A percentile compares a stretch with the other conserved stretches of the same genome.
Conservation (phyloP, 2,113 vertebrate species). For the Podarcis raffonei region DNA sequence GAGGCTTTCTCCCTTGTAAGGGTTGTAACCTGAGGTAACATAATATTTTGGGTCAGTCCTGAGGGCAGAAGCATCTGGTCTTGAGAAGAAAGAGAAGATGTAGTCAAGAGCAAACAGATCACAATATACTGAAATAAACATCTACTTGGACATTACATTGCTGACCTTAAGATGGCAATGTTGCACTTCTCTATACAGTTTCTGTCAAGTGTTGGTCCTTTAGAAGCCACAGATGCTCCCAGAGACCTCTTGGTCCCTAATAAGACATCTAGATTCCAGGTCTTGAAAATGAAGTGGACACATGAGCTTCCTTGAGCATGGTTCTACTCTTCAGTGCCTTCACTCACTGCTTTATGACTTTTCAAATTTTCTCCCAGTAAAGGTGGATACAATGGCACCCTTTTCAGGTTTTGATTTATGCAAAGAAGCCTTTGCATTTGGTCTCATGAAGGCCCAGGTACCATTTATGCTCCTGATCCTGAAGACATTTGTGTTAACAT, state of each 20-base stretch:
- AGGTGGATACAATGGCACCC: neutral
- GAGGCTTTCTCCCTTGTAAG: neutral
- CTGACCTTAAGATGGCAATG: slow-evolving; percentile 13
- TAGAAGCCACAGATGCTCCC: too few relatives aligned
- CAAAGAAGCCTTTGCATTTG: neutral
- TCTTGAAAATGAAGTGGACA: neutral
- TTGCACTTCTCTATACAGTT: neutral
- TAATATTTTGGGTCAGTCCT: neutral
- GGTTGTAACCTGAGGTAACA: neutral
- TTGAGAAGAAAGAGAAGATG: neutral
- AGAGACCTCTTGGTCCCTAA: neutral
- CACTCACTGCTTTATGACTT: neutral
- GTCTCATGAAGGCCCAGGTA: neutral
- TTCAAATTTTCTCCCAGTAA: neutral
- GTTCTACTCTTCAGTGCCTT: neutral
- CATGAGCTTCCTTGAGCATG: neutral
- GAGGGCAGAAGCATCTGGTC: neutral
- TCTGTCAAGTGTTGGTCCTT: neutral
- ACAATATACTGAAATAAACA: neutral
- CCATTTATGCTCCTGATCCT: neutral
- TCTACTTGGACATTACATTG: too few relatives aligned
- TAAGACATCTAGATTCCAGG: neutral
- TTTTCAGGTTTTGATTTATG: neutral
- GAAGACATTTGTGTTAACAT: neutral
- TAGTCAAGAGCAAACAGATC: neutral